Evolutionary conservation across 2,888 invertebrate genomes (phyloP).

Genomic region (Petrolisthes cinctipes): DNA sequence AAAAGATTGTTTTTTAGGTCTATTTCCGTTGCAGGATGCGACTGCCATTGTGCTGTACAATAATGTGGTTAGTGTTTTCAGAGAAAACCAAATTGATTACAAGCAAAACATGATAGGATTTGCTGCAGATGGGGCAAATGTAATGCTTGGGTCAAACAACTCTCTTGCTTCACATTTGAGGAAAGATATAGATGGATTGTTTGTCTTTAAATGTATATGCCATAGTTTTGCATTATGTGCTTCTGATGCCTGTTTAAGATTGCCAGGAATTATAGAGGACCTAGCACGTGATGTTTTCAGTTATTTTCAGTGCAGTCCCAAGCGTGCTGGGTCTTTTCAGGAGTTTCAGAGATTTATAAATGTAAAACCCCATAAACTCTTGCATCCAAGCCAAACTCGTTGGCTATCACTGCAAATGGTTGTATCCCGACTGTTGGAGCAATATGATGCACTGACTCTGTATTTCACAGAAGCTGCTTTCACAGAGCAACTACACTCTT

Average conservation of each 20-base stretch:
- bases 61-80: constrained; percentile 27
- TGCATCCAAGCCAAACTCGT: constrained; percentile 16
- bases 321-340: constrained; percentile 16
- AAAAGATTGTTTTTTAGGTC: not conserved
- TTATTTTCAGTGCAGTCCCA: constrained; percentile 30
- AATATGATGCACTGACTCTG: constrained; percentile 11
- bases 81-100: constrained; percentile 15
- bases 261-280: constrained; percentile 27
- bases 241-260: constrained; percentile 29
- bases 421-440: constrained; percentile 11
- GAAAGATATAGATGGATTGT: constrained; percentile 8
- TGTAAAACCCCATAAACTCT: constrained; percentile 23
- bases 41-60: constrained; percentile 15
- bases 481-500: not conserved
- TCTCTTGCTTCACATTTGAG: constrained; percentile 22
- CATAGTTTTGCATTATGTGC: constrained; percentile 30
- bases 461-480: constrained; percentile 24
- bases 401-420: constrained; percentile 28
- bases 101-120: constrained; percentile 35
- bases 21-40: constrained; percentile 25
- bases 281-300: constrained; percentile 27
- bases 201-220: constrained; percentile 22
- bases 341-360: constrained; percentile 24
- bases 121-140: constrained; percentile 25
- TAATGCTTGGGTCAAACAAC: constrained; percentile 22